phyloP scores from a whole-genome alignment of 2,113 vertebrate genomes.

The Dolichotis patagonum region DNA sequence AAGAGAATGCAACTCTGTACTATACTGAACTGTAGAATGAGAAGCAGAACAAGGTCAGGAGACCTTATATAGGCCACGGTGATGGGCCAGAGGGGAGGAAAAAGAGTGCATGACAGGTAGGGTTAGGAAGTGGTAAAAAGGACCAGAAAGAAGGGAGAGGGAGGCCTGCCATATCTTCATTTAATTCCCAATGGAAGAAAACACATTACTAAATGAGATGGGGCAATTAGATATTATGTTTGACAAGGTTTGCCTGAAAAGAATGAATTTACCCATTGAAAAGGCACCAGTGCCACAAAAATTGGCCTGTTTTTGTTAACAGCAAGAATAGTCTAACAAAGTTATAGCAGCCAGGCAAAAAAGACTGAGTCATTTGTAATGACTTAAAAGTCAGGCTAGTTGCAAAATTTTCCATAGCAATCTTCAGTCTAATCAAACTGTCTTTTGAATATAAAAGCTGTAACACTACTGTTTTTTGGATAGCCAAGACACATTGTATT shows the following conservation, averaged over 20 bases:
- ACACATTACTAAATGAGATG: not conserved
- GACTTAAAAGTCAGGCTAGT: constrained; percentile 26
- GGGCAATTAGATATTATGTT: not conserved
- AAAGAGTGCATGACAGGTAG: not conserved
- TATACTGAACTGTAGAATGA: accelerated
- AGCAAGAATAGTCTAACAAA: not conserved
- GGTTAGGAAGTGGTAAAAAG: not conserved
- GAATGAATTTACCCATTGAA: not conserved
- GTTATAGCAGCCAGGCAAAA: not conserved
- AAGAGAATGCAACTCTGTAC: not conserved
- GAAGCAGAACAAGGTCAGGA: not conserved
- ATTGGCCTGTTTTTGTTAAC: not conserved
- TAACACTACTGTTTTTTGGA: constrained; percentile 17
- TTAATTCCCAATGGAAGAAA: constrained; percentile 44
- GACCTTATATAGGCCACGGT: not conserved
- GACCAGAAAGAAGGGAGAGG: not conserved
- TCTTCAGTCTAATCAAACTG: constrained; percentile 29
- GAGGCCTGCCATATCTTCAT: not conserved
- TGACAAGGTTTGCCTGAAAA: not conserved
- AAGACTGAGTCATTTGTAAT: not conserved
- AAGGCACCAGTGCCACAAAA: not conserved
- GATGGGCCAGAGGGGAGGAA: not conserved
- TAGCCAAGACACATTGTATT: not conserved
- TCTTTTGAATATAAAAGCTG: not conserved
- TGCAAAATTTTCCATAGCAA: not conserved